A percentile compares a stretch with the other conserved stretches of the same genome.
phyloP scores from a whole-genome alignment of 2,888 invertebrate species.

The Apantesis nais region DNA sequence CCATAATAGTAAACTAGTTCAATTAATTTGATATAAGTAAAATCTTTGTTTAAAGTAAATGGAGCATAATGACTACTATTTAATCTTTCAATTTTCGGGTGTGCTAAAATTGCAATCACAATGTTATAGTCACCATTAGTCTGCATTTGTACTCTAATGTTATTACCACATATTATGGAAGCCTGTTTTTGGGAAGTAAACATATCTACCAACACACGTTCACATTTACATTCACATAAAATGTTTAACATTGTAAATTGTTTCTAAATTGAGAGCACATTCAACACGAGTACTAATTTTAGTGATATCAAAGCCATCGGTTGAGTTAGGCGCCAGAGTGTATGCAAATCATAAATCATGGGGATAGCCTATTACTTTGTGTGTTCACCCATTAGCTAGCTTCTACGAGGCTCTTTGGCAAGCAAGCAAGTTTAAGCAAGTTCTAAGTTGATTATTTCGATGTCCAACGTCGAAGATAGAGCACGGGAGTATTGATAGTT shows the following conservation, averaged over 20 bases:
- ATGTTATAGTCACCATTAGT: slow-evolving; percentile 2
- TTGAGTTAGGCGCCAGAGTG: slow-evolving; percentile 56
- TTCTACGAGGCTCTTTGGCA: slow-evolving; percentile 43
- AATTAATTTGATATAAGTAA: slow-evolving; percentile 22
- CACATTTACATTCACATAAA: neutral
- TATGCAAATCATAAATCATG: slow-evolving; percentile 75
- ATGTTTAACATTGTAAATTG: neutral
- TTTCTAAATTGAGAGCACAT: neutral
- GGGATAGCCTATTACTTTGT: slow-evolving; percentile 72
- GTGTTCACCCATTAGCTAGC: slow-evolving; percentile 69
- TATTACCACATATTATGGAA: neutral
- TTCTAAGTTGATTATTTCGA: slow-evolving; percentile 44
- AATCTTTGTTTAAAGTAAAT: slow-evolving; percentile 18
- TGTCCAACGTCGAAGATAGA: slow-evolving; percentile 21
- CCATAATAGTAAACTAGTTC: slow-evolving; percentile 13
- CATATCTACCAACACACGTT: neutral
- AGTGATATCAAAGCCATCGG: slow-evolving; percentile 54
- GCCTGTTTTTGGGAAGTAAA: neutral
- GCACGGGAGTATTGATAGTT: slow-evolving; percentile 31
- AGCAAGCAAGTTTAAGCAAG: slow-evolving; percentile 46
- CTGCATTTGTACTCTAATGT: neutral
- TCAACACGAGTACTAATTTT: slow-evolving; percentile 1
- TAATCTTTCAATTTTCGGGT: slow-evolving; percentile 11
- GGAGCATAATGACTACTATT: slow-evolving; percentile 14
- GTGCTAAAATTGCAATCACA: slow-evolving; percentile 5